Evolutionary conservation across 2,113 vertebrate species (phyloP).

Genomic region (Marcusenius ussheri): DNA sequence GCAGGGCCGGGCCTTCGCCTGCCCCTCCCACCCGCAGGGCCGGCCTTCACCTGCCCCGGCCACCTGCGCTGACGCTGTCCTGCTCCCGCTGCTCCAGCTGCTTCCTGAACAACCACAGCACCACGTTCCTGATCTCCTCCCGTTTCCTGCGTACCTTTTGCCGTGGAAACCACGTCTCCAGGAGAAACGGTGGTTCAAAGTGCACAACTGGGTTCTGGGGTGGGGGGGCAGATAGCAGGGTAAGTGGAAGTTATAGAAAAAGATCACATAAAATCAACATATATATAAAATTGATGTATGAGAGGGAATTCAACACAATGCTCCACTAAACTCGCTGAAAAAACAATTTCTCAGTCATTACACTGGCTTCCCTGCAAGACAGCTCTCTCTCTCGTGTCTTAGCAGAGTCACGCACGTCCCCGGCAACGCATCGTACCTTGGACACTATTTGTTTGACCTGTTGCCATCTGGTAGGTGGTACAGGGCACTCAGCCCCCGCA

Average conservation of each 20-base stretch:
- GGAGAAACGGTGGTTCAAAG: constrained; percentile 71
- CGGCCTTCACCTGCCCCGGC: background rate
- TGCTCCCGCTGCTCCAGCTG: constrained; percentile 64
- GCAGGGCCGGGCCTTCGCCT: background rate
- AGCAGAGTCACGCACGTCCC: background rate
- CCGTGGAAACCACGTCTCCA: constrained; percentile 83
- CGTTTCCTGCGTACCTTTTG: constrained; percentile 82
- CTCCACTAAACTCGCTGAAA: background rate
- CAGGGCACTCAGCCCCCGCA: background rate
- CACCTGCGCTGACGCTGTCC: constrained; percentile 37
- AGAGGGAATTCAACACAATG: background rate
- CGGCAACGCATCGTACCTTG: background rate
- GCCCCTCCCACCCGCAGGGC: background rate
- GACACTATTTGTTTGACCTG: background rate
- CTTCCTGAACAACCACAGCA: constrained; percentile 76
- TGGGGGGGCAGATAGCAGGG: background rate
- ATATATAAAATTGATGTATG: background rate
- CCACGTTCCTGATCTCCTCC: constrained; percentile 83
- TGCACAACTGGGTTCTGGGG: constrained; percentile 82
- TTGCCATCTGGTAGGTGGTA: background rate
- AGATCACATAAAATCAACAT: background rate
- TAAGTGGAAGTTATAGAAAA: background rate
- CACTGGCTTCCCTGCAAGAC: background rate
- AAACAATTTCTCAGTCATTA: background rate
- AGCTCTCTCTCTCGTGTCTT: background rate